Base-by-base conservation (phyloP, 2,113 vertebrate species). In the Oxyruncus cristatus region DNA sequence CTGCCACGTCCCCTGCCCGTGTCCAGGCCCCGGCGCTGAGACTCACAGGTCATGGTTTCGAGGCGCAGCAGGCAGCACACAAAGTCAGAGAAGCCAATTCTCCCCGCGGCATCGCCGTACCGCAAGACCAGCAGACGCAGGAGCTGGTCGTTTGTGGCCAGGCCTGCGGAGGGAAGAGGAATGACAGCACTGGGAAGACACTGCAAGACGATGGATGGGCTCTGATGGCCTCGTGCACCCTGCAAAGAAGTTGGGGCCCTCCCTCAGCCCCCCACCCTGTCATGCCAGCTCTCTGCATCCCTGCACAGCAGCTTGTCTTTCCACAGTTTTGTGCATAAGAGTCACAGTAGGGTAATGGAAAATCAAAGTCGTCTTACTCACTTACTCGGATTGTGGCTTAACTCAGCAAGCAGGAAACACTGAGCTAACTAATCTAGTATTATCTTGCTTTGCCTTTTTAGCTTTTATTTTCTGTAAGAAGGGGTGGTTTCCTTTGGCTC, bases 41-140 rank as follows among this genome's bases (percentile, higher is more conserved):
- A 97, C 98, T 98, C 92, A 98, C 98, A 33, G 91, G 55, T 80
- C 97, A 98, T 92, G 70, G 94, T 97, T 83, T 98, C 96, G 1
- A 98, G 95, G 6, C 97, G 97, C 49, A 98, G 91, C 96, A 98
- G 97, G 79, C 98, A 97, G 89, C 96, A 98, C 52, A 95, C 79
- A 2, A 98, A 97, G 93, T 98, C 98, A 1, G 95, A 77, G 85
- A 98, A 97, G 85, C 93, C 96, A 2, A 98, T 20, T n/a, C 32
- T 94, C 50, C 96, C 72, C 0, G 7, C 0, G 4, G 61, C 42
- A 35, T 98, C 61, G 0, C 97, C 85, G 1, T 98, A 98, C 17
- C 98, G 92, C 50, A 98, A 62, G 11, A 11, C 2, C 96, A 98
- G 52, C 73, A 98, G 97, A 4, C 1, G 80, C 86, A 98, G 91